Conservation (phyloP, 2,797 vertebrate species). For the Emydoidea blandingii region DNA sequence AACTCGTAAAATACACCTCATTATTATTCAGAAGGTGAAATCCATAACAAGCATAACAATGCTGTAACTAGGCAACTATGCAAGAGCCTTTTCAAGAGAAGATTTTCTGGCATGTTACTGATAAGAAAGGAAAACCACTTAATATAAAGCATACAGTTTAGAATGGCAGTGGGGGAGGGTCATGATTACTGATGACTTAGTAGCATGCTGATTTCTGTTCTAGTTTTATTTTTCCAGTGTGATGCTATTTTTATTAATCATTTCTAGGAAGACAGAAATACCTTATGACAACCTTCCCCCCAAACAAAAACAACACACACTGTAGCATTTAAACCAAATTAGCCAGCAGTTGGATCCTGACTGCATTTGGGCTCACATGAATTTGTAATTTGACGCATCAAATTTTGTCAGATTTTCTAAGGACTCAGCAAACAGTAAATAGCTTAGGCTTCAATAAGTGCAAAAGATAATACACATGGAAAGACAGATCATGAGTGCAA, state of each 20-base stretch:
- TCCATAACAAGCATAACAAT: constrained; percentile 51
- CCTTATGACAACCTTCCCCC: not conserved
- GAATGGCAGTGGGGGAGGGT: not conserved
- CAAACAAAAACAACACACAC: not conserved
- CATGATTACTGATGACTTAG: not conserved
- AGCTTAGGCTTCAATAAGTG: not conserved
- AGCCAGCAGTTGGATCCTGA: not conserved
- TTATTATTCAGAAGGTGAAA: constrained; percentile 69
- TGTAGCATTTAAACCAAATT: not conserved
- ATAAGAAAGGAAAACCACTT: constrained; percentile 9
- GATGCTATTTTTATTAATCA: not conserved
- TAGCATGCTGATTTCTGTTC: not conserved
- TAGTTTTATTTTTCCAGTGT: not conserved
- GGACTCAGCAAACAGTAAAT: not conserved
- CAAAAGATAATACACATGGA: not conserved
- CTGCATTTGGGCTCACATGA: not conserved
- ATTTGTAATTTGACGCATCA: not conserved
- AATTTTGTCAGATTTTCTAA: not conserved
- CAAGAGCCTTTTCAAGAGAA: not conserved
- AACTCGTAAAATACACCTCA: constrained; percentile 46
- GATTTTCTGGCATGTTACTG: constrained; percentile 50
- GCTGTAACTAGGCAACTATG: constrained; percentile 76
- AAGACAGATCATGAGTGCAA: not conserved
- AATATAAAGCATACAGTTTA: not conserved
- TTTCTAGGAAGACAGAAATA: not conserved